These are phyloP conservation scores for Harpagifer antarcticus DNA, from an alignment of 2,797 vertebrate species.

Conservation along the genomic window DNA sequence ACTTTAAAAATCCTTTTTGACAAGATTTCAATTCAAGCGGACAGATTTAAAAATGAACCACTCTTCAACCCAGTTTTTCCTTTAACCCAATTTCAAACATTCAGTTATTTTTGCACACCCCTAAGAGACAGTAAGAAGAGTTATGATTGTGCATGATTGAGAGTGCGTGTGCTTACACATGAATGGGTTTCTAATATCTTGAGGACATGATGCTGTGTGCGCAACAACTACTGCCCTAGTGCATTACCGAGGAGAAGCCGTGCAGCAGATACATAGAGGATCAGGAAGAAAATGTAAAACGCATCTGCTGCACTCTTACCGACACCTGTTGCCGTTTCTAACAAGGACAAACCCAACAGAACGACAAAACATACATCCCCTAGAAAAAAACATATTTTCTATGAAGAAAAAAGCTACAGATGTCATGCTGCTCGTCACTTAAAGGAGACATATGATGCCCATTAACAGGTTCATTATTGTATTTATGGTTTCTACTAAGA, in stretches of 20 bases:
- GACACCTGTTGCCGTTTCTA: conserved; percentile 60
- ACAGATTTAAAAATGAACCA: conserved; percentile 73
- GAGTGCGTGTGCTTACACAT: conserved; percentile 37
- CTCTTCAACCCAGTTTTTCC: conserved; percentile 75
- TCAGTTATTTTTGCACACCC: conserved; percentile 77
- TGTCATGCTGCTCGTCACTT: conserved; percentile 21
- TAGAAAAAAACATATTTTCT: conserved; percentile 22
- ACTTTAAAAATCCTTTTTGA: conserved; percentile 43
- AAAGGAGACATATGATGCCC: too few species aligned
- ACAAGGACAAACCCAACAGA: conserved; percentile 49
- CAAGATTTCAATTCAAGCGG: conserved; percentile 58
- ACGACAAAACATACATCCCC: conserved; percentile 32
- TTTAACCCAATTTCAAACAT: conserved; percentile 76
- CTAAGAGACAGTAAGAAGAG: conserved; percentile 64
- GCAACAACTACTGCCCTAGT: conserved; percentile 68
- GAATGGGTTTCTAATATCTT: conserved; percentile 64
- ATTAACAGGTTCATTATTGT: too few species aligned
- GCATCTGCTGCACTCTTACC: conserved; percentile 51
- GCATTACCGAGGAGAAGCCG: conserved; percentile 64
- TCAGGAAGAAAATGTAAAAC: conserved; percentile 51
- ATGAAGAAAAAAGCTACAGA: conserved; percentile 20
- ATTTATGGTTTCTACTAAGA: too few species aligned
- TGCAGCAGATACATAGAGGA: conserved; percentile 36
- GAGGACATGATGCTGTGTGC: conserved; percentile 39
- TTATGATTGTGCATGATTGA: conserved; percentile 40